Percentiles rank a stretch among this genome's conserved stretches.
Conservation (phyloP, 2,113 vertebrate species). For the Indri indri region DNA sequence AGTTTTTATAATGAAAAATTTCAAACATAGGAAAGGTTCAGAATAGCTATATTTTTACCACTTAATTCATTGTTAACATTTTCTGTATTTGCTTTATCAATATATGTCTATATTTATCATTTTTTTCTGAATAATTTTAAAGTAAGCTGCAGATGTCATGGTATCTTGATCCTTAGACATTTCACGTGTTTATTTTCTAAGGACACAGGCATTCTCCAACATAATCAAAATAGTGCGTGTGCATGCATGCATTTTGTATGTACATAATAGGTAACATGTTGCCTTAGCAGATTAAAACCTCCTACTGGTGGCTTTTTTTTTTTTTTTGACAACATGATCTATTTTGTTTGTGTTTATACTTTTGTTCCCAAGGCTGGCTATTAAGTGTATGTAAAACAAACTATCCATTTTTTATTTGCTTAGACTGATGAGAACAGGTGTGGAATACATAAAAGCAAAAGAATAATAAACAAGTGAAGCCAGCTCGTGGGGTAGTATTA, state of each 20-base stretch:
- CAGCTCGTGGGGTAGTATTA: no score
- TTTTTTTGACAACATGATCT: neutral
- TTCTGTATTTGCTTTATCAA: conserved; percentile 14
- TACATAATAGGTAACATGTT: neutral
- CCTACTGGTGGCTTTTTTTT: neutral
- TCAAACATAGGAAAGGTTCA: neutral
- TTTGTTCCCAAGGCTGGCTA: neutral
- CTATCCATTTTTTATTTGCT: neutral
- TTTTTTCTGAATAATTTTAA: neutral
- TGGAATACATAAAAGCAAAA: no score
- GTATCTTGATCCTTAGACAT: neutral
- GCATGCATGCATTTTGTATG: neutral
- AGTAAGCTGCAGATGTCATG: neutral
- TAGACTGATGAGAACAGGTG: no score
- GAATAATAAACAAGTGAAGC: no score
- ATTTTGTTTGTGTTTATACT: conserved; percentile 28
- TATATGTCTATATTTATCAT: neutral
- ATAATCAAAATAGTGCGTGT: neutral
- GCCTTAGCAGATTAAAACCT: neutral
- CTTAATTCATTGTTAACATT: neutral
- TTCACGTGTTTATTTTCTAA: neutral
- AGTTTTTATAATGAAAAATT: conserved; percentile 2
- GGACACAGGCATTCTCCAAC: neutral
- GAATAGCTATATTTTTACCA: neutral
- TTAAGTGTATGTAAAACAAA: neutral